Conservation (phyloP, 2,113 vertebrate genomes). For the Podarcis cretensis region DNA sequence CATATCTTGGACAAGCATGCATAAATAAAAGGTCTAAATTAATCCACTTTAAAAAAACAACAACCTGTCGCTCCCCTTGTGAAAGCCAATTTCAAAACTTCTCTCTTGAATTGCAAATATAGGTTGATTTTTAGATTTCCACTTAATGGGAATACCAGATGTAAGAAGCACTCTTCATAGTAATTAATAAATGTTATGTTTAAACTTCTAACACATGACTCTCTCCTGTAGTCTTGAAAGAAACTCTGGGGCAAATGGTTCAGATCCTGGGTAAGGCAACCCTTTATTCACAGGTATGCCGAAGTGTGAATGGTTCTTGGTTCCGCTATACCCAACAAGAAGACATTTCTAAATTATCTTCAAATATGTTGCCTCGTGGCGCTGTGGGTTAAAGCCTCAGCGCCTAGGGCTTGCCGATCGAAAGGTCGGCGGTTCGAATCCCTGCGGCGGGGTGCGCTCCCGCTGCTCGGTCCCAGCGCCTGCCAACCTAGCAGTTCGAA, state of each 20-base stretch:
- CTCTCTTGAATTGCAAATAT: constrained; percentile 2
- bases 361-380: neutral
- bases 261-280: neutral
- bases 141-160: neutral
- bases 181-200: neutral
- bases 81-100: constrained; percentile 18
- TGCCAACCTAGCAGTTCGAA: too few relatives aligned
- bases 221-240: neutral
- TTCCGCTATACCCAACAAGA: neutral
- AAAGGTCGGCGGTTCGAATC: too few relatives aligned
- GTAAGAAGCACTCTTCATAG: neutral
- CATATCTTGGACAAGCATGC: constrained; percentile 7
- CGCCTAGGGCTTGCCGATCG: too few relatives aligned
- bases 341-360: neutral
- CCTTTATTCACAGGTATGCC: neutral
- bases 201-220: neutral
- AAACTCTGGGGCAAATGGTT: neutral
- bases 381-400: too few relatives aligned
- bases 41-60: neutral
- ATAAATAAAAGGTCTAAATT: constrained; percentile 14
- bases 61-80: constrained; percentile 19
- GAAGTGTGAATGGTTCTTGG: neutral
- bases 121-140: neutral
- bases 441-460: too few relatives aligned
- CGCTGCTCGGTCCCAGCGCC: too few relatives aligned